Percentiles rank a stretch among this genome's conserved stretches.
Evolutionary conservation across 2,113 vertebrate genomes (phyloP).

Genomic region (Loxodonta africana): DNA sequence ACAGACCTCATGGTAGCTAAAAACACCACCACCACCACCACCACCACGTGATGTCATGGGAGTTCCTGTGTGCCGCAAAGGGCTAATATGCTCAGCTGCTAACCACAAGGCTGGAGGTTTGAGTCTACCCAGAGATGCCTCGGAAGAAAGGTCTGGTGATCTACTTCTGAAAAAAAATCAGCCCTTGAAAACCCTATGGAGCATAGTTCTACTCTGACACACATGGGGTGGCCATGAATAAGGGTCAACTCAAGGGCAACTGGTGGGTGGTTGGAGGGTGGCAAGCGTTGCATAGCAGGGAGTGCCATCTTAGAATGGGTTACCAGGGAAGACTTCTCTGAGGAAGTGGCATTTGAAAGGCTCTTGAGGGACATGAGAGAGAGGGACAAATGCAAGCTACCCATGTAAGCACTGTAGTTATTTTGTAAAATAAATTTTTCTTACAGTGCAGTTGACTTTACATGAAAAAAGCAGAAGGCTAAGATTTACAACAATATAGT

Average conservation of each 20-base stretch:
- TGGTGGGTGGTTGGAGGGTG: neutral
- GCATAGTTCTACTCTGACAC: neutral
- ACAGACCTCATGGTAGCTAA: neutral
- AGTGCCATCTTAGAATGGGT: neutral
- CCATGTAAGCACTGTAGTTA: rapidly evolving
- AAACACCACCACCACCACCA: neutral
- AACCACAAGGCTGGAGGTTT: neutral
- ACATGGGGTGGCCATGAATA: neutral
- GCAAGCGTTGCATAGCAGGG: rapidly evolving
- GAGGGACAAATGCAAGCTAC: neutral
- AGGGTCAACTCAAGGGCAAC: neutral
- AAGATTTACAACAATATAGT: neutral
- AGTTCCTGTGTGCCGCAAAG: neutral
- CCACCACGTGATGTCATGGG: too few relatives aligned
- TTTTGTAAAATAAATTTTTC: slow-evolving; percentile 23
- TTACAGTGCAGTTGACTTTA: neutral
- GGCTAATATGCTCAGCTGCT: neutral
- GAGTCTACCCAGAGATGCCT: neutral
- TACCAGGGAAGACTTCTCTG: neutral
- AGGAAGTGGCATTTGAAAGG: neutral
- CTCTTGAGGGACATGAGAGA: neutral
- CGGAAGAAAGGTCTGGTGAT: neutral
- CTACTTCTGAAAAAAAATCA: neutral
- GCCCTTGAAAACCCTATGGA: neutral
- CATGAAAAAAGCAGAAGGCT: neutral